Evolutionary conservation across 2,888 invertebrate genomes (phyloP), one percentile per base, ranked within the genome.

Genomic region (Yponomeuta sedellus): DNA sequence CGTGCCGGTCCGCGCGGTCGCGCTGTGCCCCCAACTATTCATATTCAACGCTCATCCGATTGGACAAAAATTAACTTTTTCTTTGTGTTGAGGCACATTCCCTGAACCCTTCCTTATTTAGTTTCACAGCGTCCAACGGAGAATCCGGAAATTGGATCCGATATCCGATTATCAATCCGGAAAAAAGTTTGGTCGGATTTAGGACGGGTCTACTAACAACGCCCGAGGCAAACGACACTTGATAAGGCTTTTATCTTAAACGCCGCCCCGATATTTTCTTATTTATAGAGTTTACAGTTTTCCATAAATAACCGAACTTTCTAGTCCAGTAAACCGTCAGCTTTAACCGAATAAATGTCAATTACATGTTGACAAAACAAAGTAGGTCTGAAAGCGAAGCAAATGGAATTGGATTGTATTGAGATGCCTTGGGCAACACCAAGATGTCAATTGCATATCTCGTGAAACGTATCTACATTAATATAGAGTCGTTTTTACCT

Each of bases 91-190:
- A 44, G 64, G 44, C 44, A 62, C 62, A 64, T 64, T 63, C 39
- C 12, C 25, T 28, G 19, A 64, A 57, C 57, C 64, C 56, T 56
- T 64, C 64, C 57, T 64, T 64, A 56, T 56, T 64, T 57, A 64
- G 64, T 67, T 67, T 44, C 62, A 63, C 44, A 22, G 20, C 44
- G 65, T 62, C 64, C 61, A 12, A n/a, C 64, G 67, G 68, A 66
- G 65, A 65, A 64, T 65, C 67, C 68, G 69, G 67, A 71, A 71
- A 70, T 71, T 69, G 68, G 69, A 67, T 68, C 67, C 69, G 66
- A 71, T 69, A 70, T 69, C 67, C 68, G 69, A 67, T 69, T 66
- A 66, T 67, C 67, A 67, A 61, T 52, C 62, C 64, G 59, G 57
- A 65, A 68, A 69, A 68, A 69, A 63, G 59, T 70, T 68, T 62